phyloP scores from a whole-genome alignment of 2,888 invertebrate species.

The Odontomyia ornata region DNA sequence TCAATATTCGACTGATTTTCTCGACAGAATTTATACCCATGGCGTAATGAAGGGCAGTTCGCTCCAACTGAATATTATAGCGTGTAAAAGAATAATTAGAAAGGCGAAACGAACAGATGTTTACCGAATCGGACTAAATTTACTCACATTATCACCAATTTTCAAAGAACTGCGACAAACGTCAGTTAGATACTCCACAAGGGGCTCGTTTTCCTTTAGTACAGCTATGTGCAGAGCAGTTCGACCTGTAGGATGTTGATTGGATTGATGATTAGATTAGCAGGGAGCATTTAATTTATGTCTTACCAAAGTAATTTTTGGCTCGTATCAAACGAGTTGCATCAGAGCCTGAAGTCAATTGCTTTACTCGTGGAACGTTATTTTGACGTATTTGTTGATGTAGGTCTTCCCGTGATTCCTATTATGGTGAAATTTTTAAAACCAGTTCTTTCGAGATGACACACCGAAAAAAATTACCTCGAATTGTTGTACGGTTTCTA shows the following conservation, averaged over 20 bases:
- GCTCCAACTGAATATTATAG: conserved; percentile 73
- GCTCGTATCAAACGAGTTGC: conserved; percentile 59
- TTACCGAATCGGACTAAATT: background rate
- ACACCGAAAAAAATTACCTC: conserved; percentile 74
- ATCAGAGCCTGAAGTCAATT: conserved; percentile 64
- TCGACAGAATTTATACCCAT: conserved; percentile 90
- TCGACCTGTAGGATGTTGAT: conserved; percentile 67
- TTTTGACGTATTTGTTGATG: conserved; percentile 77
- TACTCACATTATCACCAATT: conserved; percentile 84
- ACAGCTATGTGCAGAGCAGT: conserved; percentile 88
- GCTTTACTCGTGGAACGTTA: conserved; percentile 69
- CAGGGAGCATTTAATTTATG: conserved; percentile 6
- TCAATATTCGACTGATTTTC: conserved; percentile 79
- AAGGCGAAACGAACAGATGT: conserved; percentile 16
- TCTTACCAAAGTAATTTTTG: conserved; percentile 63
- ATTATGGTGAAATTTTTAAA: conserved; percentile 15
- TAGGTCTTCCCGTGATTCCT: conserved; percentile 81
- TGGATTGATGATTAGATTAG: too few relatives aligned
- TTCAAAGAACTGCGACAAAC: conserved; percentile 77
- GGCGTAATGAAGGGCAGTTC: conserved; percentile 88
- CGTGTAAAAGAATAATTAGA: conserved; percentile 3
- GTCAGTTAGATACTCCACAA: conserved; percentile 79
- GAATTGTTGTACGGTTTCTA: conserved; percentile 77
- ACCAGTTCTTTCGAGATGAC: background rate
- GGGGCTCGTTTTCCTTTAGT: conserved; percentile 81